phyloP scores from a whole-genome alignment of 2,113 vertebrate species.

The Dromiciops gliroides region DNA sequence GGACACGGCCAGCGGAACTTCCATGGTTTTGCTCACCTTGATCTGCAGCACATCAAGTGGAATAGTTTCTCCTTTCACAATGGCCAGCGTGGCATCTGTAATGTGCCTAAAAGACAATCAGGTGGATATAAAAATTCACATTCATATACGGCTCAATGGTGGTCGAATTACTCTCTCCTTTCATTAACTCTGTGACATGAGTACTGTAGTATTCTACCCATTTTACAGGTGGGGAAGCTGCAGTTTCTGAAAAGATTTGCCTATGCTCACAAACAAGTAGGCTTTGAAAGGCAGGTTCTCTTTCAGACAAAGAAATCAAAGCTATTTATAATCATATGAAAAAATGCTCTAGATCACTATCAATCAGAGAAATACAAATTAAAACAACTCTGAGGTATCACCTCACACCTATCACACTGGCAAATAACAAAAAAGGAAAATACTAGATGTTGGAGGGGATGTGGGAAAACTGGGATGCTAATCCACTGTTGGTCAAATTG shows the following conservation, averaged over 20 bases:
- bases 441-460: too few species aligned
- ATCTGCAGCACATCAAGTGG: conserved; percentile 96
- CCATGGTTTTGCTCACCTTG: conserved; percentile 84
- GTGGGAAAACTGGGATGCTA: too few species aligned
- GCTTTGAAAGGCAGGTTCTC: too few species aligned
- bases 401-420: too few species aligned
- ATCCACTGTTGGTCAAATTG: too few species aligned
- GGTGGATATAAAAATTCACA: neutral
- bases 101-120: conserved; percentile 86
- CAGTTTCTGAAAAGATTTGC: neutral
- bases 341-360: too few species aligned
- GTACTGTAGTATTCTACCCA: neutral
- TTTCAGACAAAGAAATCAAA: too few species aligned
- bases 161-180: neutral
- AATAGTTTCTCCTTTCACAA: conserved; percentile 94
- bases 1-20: neutral
- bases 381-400: too few species aligned
- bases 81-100: conserved; percentile 92
- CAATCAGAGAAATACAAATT: too few species aligned
- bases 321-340: too few species aligned
- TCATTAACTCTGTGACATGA: neutral
- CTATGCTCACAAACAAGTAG: too few species aligned
- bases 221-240: neutral
- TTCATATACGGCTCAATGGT: neutral
- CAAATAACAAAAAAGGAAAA: too few species aligned